Conservation (phyloP, 2,113 vertebrate genomes). For the Syngnathus typhle region DNA sequence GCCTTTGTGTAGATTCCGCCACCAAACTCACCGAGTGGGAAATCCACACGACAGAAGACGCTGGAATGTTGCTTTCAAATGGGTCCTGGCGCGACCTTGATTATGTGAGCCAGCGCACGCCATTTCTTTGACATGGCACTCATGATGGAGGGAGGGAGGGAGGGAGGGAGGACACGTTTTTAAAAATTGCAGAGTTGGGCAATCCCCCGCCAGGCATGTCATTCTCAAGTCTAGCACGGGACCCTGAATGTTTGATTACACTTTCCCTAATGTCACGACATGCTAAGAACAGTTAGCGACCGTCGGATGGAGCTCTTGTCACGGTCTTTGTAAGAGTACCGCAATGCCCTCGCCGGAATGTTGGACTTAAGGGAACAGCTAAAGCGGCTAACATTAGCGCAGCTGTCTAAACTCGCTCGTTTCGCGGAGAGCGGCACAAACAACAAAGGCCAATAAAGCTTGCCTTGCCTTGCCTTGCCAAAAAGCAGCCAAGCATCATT, state of each 20-base stretch:
- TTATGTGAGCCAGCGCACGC: not conserved
- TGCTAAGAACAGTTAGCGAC: too few species aligned
- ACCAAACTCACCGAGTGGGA: not conserved
- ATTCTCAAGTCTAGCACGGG: too few species aligned
- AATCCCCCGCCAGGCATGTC: too few species aligned
- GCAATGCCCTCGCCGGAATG: not conserved
- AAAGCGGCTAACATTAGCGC: not conserved
- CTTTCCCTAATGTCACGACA: not conserved
- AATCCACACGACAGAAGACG: not conserved
- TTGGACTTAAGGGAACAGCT: not conserved
- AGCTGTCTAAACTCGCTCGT: not conserved
- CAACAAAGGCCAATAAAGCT: not conserved
- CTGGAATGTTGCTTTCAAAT: not conserved
- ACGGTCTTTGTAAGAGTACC: not conserved
- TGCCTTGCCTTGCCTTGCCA: too few species aligned
- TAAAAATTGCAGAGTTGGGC: too few species aligned
- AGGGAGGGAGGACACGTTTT: not conserved
- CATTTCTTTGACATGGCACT: not conserved
- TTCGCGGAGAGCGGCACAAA: not conserved
- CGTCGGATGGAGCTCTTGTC: too few species aligned
- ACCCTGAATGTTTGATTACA: not conserved
- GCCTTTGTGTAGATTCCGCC: not conserved
- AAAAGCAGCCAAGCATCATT: not conserved
- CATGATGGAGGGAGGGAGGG: not conserved
- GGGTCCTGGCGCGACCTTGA: not conserved